Conservation (phyloP, 2,888 invertebrate genomes). For the Gnatocerus cornutus region DNA sequence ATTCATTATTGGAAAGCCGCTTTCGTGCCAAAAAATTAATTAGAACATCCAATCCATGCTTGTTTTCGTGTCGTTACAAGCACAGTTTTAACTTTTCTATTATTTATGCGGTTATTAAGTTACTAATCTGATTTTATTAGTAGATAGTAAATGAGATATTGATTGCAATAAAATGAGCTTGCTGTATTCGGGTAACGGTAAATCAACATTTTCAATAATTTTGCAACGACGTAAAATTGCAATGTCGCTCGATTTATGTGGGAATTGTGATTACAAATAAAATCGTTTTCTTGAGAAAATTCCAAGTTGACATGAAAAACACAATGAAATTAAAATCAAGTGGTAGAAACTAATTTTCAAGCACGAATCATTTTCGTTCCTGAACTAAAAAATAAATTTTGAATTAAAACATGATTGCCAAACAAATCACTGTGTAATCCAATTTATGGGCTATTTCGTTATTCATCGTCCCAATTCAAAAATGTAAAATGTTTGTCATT, state of each 20-base stretch:
- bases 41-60: conserved; percentile 10
- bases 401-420: too few species aligned
- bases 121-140: too few species aligned
- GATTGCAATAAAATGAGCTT: neutral
- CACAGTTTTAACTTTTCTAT: neutral
- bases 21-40: conserved; percentile 23
- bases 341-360: too few species aligned
- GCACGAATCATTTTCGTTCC: too few species aligned
- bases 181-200: neutral
- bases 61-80: neutral
- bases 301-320: too few species aligned
- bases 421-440: too few species aligned
- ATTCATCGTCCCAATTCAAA: too few species aligned
- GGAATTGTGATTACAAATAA: neutral
- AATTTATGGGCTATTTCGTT: too few species aligned
- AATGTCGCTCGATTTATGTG: neutral
- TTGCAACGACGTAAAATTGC: neutral
- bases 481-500: too few species aligned
- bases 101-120: neutral
- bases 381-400: too few species aligned
- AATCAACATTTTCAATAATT: neutral
- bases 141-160: neutral
- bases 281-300: too few species aligned
- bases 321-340: too few species aligned
- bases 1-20: conserved; percentile 19